phyloP scores from a whole-genome alignment of 2,113 vertebrate genomes.

The Acrocephalus kingi region DNA sequence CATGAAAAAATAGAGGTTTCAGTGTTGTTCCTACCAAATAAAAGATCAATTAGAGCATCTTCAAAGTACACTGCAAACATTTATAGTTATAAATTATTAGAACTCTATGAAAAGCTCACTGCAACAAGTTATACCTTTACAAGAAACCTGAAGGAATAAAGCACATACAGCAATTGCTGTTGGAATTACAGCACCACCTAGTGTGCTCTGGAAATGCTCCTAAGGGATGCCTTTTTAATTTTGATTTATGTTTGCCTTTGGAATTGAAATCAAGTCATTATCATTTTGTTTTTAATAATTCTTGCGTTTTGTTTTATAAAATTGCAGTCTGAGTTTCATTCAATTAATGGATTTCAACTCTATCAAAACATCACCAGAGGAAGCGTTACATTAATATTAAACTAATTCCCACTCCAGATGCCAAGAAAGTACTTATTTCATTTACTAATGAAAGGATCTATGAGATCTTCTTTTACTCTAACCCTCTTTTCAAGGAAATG shows the following conservation, averaged over 20 bases:
- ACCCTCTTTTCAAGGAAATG: background rate
- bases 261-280: background rate
- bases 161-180: background rate
- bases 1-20: background rate
- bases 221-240: background rate
- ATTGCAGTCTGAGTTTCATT: background rate
- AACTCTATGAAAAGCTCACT: background rate
- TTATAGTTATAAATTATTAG: background rate
- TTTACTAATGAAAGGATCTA: background rate
- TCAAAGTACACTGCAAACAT: background rate
- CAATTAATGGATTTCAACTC: background rate
- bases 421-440: background rate
- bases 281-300: background rate
- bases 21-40: background rate
- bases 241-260: background rate
- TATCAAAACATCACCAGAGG: background rate
- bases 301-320: background rate
- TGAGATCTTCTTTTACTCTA: background rate
- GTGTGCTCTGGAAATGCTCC: conserved; percentile 29
- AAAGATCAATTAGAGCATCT: background rate
- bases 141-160: background rate
- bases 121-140: background rate
- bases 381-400: background rate
- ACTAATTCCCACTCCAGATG: background rate
- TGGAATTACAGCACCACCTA: conserved; percentile 76